These are phyloP conservation scores for Homalodisca vitripennis DNA, from an alignment of 1,140 invertebrate genomes.

Conservation along the genomic window DNA sequence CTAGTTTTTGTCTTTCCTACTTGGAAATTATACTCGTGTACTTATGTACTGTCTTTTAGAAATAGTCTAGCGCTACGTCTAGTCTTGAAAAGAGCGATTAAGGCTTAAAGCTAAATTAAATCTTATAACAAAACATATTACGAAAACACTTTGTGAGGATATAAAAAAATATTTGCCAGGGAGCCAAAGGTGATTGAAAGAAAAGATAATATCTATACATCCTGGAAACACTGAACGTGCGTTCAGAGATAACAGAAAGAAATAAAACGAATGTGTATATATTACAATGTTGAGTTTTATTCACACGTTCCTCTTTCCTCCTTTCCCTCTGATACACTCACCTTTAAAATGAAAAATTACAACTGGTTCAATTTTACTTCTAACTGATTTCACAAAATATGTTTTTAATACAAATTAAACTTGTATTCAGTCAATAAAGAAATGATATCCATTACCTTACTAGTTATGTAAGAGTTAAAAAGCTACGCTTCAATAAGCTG, in stretches of 20 bases:
- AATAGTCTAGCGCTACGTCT: neutral
- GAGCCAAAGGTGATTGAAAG: constrained; percentile 9
- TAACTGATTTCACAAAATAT: too few relatives aligned
- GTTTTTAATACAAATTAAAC: too few relatives aligned
- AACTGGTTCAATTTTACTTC: neutral
- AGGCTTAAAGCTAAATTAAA: constrained; percentile 20
- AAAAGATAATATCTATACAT: constrained; percentile 11
- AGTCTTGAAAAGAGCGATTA: constrained; percentile 1
- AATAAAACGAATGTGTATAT: constrained; percentile 31
- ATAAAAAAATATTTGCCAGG: constrained; percentile 3
- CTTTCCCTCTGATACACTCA: neutral
- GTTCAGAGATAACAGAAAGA: constrained; percentile 27
- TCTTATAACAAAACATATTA: neutral
- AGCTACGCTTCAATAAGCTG: too few relatives aligned
- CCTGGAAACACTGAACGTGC: constrained; percentile 22
- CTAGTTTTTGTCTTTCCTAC: constrained; percentile 6
- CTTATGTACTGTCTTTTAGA: neutral
- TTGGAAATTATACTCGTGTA: neutral
- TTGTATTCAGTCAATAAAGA: too few relatives aligned
- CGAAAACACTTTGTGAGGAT: neutral
- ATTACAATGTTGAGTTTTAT: constrained; percentile 20
- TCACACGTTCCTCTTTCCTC: neutral
- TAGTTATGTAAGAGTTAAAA: too few relatives aligned
- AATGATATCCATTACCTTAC: too few relatives aligned
- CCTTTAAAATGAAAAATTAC: neutral